Base-by-base conservation (phyloP, 2,113 vertebrate species). In the Sphyrna mokarran region DNA sequence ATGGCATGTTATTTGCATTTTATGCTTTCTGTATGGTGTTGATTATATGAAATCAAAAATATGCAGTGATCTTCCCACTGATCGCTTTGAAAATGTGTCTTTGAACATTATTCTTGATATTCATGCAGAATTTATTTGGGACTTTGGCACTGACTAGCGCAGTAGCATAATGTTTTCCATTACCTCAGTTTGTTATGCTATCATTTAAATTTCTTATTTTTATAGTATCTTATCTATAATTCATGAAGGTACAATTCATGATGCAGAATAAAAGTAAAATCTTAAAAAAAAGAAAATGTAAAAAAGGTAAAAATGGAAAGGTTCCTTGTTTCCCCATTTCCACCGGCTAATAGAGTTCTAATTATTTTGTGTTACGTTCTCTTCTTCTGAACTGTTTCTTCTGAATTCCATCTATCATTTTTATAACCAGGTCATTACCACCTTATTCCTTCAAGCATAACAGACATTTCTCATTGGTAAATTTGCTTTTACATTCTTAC, bases 91-190 rank as follows among this genome's bases (percentile, higher is more conserved):
- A 94, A 69, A 37, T 69, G 40, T 69, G 26, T 68, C 66, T 70
- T 94, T 68, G 37, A 94, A 48, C n/a, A 94, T 43, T 22, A 70
- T 70, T 26, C 91, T 94, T 94, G 91, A 70, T 69, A 70, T 70
- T 23, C 37, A 94, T 37, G 23, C 91, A 69, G 63, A 94, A 69
- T 70, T 43, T 94, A 40, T 68, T 68, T 69, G 66, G 63, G 91
- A 40, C n/a, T 94, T 37, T 40, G 33, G 54, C 90, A 93, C 11
- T 37, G 18, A 69, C 63, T 69, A 68, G 63, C 91, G 26, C 66
- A 90, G n/a, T 22, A 69, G 37, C 20, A 66, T 93, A 66, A 68
- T 94, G 20, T 94, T 94, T 37, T 94, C n/a, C 66, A 94, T 94
- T 94, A 94, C 11, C 58, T 94, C 61, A 0, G 18, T 40, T 69